Evolutionary conservation across 2,888 invertebrate species (phyloP).

Genomic region (Encarsia formosa): DNA sequence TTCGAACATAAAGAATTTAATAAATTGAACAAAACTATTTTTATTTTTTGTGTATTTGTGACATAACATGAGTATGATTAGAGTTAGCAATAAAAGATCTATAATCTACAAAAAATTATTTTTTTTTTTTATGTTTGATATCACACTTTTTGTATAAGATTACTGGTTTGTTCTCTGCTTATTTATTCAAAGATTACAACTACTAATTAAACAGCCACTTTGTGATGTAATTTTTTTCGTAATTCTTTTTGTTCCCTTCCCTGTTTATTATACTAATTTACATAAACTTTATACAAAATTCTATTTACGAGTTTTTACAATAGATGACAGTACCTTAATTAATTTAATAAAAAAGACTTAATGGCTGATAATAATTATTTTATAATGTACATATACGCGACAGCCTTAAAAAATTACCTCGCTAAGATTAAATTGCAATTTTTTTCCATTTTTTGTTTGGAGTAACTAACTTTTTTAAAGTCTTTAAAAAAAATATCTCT

Average conservation of each 20-base stretch:
- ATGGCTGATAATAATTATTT: too few relatives aligned
- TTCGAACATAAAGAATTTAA: constrained; percentile 9
- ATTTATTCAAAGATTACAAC: constrained; percentile 10
- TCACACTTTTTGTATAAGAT: constrained; percentile 19
- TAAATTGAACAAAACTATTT: constrained; percentile 11
- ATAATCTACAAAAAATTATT: too few relatives aligned
- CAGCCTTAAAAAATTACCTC: too few relatives aligned
- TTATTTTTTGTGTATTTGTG: not conserved
- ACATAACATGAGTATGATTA: too few relatives aligned
- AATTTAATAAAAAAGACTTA: not conserved
- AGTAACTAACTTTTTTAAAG: too few relatives aligned
- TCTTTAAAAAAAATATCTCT: too few relatives aligned
- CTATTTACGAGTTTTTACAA: constrained; percentile 2
- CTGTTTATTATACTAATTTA: constrained; percentile 15
- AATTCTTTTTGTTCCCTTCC: not conserved
- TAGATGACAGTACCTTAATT: constrained; percentile 9
- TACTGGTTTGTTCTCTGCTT: constrained; percentile 12
- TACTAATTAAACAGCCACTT: constrained; percentile 10
- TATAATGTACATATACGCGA: too few relatives aligned
- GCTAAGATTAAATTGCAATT: too few relatives aligned
- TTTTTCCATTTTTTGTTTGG: too few relatives aligned
- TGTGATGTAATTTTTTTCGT: constrained; percentile 5
- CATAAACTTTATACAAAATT: constrained; percentile 21
- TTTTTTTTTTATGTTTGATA: constrained; percentile 23
- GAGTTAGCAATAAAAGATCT: too few relatives aligned